Evolutionary conservation across 1,140 invertebrate species (phyloP), one percentile per base, ranked within the genome.

Genomic region (Ceratoteleas bidentatus): DNA sequence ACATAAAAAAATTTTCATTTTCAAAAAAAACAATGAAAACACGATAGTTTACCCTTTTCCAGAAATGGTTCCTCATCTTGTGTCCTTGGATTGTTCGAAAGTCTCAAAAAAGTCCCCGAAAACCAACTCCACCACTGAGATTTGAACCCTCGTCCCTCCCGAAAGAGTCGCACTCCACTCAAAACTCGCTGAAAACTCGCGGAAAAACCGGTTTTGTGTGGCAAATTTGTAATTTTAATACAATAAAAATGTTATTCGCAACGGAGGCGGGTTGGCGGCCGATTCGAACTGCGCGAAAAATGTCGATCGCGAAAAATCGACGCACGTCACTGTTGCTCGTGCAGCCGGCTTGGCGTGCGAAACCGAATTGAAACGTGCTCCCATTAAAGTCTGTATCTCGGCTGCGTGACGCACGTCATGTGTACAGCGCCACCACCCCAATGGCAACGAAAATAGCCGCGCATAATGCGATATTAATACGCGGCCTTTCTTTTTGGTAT

Each of bases 401-500:
- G 36, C 36, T 43, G 56, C 56, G 56, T 58, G 56, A 58, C 56
- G 56, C 38, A 43, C 38, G 38, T 58, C 36, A 43, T 58, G 56
- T 24, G 11, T 43, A 38, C 56, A 58, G 56, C 56, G 56, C 56
- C 56, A 58, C 56, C 38, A 58, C 56, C 56, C 56, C 56, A 58
- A 58, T 58, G 8, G 38, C 2, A 24, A 16, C 56, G 16, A 45
- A 43, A 58, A 13, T 43, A 43, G 56, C 43, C 15, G 24, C 56
- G 24, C 56, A 58, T 58, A 58, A 58, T 58, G 56, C 14, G 54
- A 14, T 58, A 58, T 58, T 43, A 58, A 58, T 45, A 58, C 54
- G 15, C 38, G 40, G 40, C 24, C 43, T 60, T 60, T 49, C 57
- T 60, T 60, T 60, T 16, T 60, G 40, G 40, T 60, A 15, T 60